Evolutionary conservation across 2,888 invertebrate genomes (phyloP), one percentile per base, ranked within the genome.

Genomic region (Spatulosminthurus flaviceps): DNA sequence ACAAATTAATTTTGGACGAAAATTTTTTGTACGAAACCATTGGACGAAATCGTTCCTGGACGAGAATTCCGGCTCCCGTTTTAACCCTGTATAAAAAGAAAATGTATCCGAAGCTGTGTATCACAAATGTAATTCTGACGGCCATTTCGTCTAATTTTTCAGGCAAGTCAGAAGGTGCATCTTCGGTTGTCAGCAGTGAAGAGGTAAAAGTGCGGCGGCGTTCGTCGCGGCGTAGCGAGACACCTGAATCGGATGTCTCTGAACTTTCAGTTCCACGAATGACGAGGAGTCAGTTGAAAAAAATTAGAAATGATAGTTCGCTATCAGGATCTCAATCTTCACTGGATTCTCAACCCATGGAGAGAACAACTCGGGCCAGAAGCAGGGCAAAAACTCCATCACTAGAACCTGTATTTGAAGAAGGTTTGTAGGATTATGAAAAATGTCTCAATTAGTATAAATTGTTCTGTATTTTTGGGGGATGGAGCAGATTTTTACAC

Each of bases 221-320:
- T 19, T 43, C 21, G 26, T 16, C 28, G 9, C 42, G 78, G 29
- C 26, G 77, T 7, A 80, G 74, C 24, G 42, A 24, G 11, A 80
- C 78, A 21, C 80, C 80, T 19, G 78, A 78, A 13, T 77, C 80
- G 0, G 80, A 80, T 24, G 28, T 29, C 16, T 77, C 77, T 0
- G 64, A 70, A 21, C 11, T n/a, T 13, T 71, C 80, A 11, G 78
- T 29, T 26, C 64, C 69, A 71, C 26, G 78, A 26, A 0, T 77
- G 22, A 80, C 80, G 1, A 66, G 80, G 22, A 78, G 78, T 26
- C 42, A 71, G 60, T 11, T 70, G 16, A 80, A 69, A 75, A 74
- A 66, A 66, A 16, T 66, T 16, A 28, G 26, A 70, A n/a, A n/a
- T n/a, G 11, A 21, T 21, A 70, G 41, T 29, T 70, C 70, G 1